These are phyloP conservation scores for Zaprionus africanus DNA, from an alignment of 1,140 invertebrate genomes.

Conservation along the genomic window DNA sequence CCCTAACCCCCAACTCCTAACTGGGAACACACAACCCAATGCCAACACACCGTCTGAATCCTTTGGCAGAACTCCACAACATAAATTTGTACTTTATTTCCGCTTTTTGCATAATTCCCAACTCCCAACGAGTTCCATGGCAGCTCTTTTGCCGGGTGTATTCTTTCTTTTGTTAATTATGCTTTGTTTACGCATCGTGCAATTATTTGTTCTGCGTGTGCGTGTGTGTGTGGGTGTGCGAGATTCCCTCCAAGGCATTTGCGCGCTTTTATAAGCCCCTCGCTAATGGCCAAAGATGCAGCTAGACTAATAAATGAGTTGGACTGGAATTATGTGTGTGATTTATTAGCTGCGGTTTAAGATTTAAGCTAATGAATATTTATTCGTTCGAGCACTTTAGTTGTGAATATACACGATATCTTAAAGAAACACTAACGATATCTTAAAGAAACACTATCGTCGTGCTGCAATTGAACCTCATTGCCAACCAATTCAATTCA, in stretches of 20 bases:
- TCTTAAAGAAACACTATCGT: neutral
- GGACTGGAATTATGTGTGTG: conserved; percentile 25
- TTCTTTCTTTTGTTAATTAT: conserved; percentile 66
- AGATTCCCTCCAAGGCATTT: conserved; percentile 23
- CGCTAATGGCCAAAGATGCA: conserved; percentile 37
- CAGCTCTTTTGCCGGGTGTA: conserved; percentile 21
- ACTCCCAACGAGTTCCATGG: conserved; percentile 39
- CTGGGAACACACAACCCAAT: neutral
- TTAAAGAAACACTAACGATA: neutral
- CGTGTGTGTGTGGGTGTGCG: conserved; percentile 12
- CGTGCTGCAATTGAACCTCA: conserved; percentile 57
- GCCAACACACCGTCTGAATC: conserved; percentile 26
- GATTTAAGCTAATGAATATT: conserved; percentile 2
- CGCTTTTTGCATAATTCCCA: conserved; percentile 70
- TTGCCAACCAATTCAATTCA: conserved; percentile 52
- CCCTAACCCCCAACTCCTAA: conserved; percentile 35
- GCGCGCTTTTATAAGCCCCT: conserved; percentile 17
- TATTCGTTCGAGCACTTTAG: neutral
- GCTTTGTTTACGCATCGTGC: conserved; percentile 67
- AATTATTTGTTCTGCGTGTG: conserved; percentile 38
- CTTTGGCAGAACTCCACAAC: conserved; percentile 34
- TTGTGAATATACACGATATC: neutral
- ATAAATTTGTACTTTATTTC: conserved; percentile 79
- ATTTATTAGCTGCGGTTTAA: conserved; percentile 29
- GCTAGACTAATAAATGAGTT: conserved; percentile 13